Conservation (phyloP, 2,797 vertebrate genomes). For the Synanceia verrucosa region DNA sequence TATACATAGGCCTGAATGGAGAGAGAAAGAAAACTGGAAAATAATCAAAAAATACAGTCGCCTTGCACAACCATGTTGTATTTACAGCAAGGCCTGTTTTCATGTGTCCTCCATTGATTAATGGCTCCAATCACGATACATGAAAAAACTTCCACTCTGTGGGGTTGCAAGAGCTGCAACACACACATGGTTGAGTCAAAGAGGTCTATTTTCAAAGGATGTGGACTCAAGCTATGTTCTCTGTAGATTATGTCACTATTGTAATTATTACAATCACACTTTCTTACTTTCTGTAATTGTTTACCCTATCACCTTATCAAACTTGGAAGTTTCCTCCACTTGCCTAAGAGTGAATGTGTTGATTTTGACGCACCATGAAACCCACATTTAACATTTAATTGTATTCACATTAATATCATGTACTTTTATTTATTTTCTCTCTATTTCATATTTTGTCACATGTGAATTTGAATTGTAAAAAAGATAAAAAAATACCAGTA, state of each 20-base stretch:
- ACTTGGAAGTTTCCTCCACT: no score
- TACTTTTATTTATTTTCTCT: no score
- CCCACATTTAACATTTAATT: no score
- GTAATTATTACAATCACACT: background rate
- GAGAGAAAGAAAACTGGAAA: conserved; percentile 2
- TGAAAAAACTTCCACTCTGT: background rate
- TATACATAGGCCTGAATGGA: background rate
- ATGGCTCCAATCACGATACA: background rate
- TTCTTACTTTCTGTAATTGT: background rate
- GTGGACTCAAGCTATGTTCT: no score
- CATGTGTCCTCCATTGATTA: background rate
- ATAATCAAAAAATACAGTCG: conserved; percentile 13
- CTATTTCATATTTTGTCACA: no score
- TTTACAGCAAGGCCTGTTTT: conserved; percentile 8
- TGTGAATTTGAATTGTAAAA: no score
- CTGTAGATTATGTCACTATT: background rate
- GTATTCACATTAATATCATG: no score
- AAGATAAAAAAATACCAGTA: no score
- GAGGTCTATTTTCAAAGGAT: no score
- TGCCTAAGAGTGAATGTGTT: no score
- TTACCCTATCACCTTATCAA: no score
- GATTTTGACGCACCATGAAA: no score
- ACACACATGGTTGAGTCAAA: background rate
- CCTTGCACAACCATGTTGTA: background rate
- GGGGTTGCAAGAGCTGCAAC: background rate